Percentiles rank a stretch among this genome's conserved stretches.
phyloP scores from a whole-genome alignment of 2,888 invertebrate genomes.

The Fragum whitleyi region DNA sequence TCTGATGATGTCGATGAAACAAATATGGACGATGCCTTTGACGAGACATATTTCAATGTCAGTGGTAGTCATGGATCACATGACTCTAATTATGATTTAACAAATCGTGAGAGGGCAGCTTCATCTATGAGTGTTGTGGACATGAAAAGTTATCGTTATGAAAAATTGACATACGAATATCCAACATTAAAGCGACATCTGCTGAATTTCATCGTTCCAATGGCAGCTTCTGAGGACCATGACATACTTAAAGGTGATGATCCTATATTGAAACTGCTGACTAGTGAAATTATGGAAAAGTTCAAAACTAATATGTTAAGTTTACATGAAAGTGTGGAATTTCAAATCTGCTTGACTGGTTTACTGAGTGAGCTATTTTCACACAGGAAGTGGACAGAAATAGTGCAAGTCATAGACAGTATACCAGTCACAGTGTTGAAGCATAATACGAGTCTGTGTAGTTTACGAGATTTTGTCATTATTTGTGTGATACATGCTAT shows the following conservation, averaged over 20 bases:
- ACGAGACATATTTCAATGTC: conserved; percentile 73
- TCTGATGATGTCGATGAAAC: conserved; percentile 79
- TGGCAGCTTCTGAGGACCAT: conserved; percentile 78
- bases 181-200: conserved; percentile 79
- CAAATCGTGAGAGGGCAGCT: conserved; percentile 59
- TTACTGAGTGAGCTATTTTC: conserved; percentile 72
- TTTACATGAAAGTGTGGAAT: conserved; percentile 75
- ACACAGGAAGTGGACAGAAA: conserved; percentile 75
- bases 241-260: conserved; percentile 77
- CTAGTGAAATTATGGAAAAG: conserved; percentile 75
- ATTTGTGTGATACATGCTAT: conserved; percentile 68
- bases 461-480: conserved; percentile 77
- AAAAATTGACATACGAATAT: conserved; percentile 77
- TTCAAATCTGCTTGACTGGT: conserved; percentile 70
- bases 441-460: conserved; percentile 68
- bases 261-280: conserved; percentile 79
- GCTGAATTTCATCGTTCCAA: conserved; percentile 77
- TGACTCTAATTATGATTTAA: conserved; percentile 26
- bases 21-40: conserved; percentile 72
- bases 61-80: conserved; percentile 46
- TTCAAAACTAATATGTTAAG: conserved; percentile 79
- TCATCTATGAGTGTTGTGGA: conserved; percentile 81
- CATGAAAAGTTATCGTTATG: conserved; percentile 81
- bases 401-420: conserved; percentile 74
- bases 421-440: conserved; percentile 73